A percentile compares a stretch with the other conserved stretches of the same genome.
Conservation (phyloP, 2,888 invertebrate genomes). For the Eumacrocentrus americanus region DNA sequence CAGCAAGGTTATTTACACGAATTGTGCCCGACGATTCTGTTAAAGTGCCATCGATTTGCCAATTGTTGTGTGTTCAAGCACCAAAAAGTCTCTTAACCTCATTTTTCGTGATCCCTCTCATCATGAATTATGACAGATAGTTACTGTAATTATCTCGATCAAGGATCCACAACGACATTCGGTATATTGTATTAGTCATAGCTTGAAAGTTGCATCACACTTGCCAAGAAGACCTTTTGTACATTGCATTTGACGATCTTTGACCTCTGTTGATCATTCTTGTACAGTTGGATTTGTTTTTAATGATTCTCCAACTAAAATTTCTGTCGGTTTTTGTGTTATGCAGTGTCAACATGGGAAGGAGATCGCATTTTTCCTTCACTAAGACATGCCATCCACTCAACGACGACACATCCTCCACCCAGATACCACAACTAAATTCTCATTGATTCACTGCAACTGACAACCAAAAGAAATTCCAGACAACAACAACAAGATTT, state of each 20-base stretch:
- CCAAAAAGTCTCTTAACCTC: neutral
- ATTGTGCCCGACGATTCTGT: conserved; percentile 23
- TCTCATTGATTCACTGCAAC: conserved; percentile 32
- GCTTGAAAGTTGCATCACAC: conserved; percentile 16
- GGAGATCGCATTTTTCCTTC: conserved; percentile 59
- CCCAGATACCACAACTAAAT: conserved; percentile 43
- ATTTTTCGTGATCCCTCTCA: neutral
- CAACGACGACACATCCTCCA: conserved; percentile 54
- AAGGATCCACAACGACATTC: conserved; percentile 4
- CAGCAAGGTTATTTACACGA: conserved; percentile 53
- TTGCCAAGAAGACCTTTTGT: neutral
- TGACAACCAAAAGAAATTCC: conserved; percentile 28
- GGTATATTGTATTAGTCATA: conserved; percentile 19
- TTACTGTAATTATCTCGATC: neutral
- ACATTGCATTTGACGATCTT: conserved; percentile 2
- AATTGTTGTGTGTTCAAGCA: neutral
- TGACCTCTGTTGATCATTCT: conserved; percentile 4
- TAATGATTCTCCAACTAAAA: neutral
- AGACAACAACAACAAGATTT: conserved; percentile 25
- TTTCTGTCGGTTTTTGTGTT: neutral
- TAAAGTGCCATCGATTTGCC: neutral
- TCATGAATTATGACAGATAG: conserved; percentile 2
- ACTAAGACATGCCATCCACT: conserved; percentile 60
- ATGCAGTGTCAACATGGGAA: conserved; percentile 61
- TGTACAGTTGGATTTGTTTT: neutral